phyloP scores from a whole-genome alignment of 2,888 invertebrate genomes.

The Xestia c-nigrum region DNA sequence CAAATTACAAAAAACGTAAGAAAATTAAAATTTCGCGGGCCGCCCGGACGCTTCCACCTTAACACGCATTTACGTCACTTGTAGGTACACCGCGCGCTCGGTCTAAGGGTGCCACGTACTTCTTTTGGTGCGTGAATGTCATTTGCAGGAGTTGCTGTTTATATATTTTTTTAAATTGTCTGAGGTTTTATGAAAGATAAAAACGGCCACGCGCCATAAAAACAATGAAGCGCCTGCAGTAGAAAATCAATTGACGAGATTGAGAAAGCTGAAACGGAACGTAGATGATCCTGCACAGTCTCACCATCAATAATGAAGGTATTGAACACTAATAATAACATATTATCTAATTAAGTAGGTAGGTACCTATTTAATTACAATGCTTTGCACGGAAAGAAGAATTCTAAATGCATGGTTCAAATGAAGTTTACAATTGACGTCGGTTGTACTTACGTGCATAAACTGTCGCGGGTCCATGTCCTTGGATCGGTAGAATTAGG shows the following conservation, averaged over 20 bases:
- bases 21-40: too few species aligned
- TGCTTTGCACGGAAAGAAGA: background rate
- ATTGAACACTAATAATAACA: background rate
- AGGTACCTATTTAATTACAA: background rate
- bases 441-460: constrained; percentile 82
- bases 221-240: background rate
- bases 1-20: too few species aligned
- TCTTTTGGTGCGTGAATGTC: background rate
- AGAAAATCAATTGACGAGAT: background rate
- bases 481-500: constrained; percentile 88
- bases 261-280: background rate
- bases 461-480: constrained; percentile 86
- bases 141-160: background rate
- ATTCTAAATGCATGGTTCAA: constrained; percentile 10
- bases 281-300: background rate
- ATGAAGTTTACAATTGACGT: constrained; percentile 5
- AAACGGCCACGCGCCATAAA: background rate
- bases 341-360: background rate
- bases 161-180: background rate
- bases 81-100: too few species aligned
- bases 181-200: background rate
- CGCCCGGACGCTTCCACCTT: too few species aligned
- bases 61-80: too few species aligned
- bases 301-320: background rate
- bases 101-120: background rate